Conservation (phyloP, 2,797 vertebrate species). For the Halcyon smyrnensis region DNA sequence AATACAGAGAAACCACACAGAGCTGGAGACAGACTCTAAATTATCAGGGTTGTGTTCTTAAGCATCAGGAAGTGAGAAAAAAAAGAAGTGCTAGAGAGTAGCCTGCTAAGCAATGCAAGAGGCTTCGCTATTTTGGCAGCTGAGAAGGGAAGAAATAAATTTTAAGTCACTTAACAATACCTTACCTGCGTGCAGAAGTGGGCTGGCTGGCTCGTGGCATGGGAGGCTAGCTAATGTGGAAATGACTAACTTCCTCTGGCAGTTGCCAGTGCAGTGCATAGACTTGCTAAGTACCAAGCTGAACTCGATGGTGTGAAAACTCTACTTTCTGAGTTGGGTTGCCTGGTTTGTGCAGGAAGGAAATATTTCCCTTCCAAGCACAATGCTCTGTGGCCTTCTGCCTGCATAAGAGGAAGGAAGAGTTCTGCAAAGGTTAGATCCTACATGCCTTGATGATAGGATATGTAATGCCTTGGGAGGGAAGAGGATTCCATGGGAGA, state of each 20-base stretch:
- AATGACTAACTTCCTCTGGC: constrained; percentile 56
- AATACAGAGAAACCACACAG: background rate
- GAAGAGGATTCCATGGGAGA: background rate
- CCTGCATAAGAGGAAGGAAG: background rate
- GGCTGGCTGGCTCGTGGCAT: background rate
- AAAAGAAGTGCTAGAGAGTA: background rate
- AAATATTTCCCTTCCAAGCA: background rate
- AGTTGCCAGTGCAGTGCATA: background rate
- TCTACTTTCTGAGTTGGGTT: background rate
- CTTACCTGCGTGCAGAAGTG: constrained; percentile 33
- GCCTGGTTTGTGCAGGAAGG: background rate
- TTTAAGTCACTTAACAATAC: constrained; percentile 37
- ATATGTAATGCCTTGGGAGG: background rate
- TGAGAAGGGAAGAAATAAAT: constrained; percentile 52
- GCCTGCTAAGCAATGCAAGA: background rate
- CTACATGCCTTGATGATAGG: background rate
- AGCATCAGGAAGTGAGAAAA: background rate
- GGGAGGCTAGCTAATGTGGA: constrained; percentile 1
- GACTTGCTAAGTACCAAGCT: background rate
- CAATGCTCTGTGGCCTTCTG: background rate
- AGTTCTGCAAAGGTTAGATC: background rate
- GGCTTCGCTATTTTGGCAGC: constrained; percentile 14
- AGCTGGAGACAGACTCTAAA: background rate
- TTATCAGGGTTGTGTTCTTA: background rate
- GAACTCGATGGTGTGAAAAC: background rate